Evolutionary conservation across 2,797 vertebrate genomes (phyloP).

Genomic region (Odontamblyopus lacepedii): DNA sequence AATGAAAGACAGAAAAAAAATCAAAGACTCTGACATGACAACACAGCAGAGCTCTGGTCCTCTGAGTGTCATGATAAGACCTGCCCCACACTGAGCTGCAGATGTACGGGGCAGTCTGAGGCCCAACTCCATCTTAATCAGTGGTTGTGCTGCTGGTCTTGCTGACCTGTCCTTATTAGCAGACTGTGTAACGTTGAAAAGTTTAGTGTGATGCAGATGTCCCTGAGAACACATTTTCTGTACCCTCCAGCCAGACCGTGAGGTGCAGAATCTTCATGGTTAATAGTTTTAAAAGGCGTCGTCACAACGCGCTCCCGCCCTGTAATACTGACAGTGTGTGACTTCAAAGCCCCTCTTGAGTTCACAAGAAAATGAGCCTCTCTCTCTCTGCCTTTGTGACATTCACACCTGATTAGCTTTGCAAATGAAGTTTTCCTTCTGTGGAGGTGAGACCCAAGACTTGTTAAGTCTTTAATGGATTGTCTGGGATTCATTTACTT

Average conservation of each 20-base stretch:
- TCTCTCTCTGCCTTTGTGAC: slow-evolving; percentile 42
- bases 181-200: slow-evolving; percentile 4
- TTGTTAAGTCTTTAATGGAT: slow-evolving; percentile 62
- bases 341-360: slow-evolving; percentile 43
- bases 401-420: slow-evolving; percentile 68
- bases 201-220: slow-evolving; percentile 7
- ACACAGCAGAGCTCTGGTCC: no score
- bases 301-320: slow-evolving; percentile 32
- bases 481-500: slow-evolving; percentile 22
- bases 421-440: slow-evolving; percentile 68
- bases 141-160: not conserved
- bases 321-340: slow-evolving; percentile 34
- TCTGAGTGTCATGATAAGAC: no score
- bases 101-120: no score
- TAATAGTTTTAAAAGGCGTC: slow-evolving; percentile 65
- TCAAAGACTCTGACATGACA: no score
- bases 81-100: no score
- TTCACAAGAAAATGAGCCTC: slow-evolving; percentile 40
- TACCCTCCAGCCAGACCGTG: slow-evolving; percentile 38
- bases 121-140: no score
- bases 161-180: not conserved
- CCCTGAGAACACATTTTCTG: slow-evolving; percentile 48
- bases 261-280: slow-evolving; percentile 49
- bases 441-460: slow-evolving; percentile 56
- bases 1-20: no score